Evolutionary conservation across 2,888 invertebrate species (phyloP), one percentile per base, ranked within the genome.

Genomic region (Brachycybe producta): DNA sequence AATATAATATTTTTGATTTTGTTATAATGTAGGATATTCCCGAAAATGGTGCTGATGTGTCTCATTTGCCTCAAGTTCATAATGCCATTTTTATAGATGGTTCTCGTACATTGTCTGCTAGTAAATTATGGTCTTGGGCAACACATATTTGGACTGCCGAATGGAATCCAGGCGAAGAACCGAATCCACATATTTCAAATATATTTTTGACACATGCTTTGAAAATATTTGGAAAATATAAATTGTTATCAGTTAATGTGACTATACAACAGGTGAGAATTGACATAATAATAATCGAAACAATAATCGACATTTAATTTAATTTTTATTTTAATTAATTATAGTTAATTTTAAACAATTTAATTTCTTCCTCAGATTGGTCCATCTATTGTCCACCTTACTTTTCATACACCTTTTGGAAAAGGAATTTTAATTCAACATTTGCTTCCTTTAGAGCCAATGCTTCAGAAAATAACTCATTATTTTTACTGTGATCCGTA

Each of bases 21-120:
- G 4, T n/a, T 41, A 57, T 58, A 44, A 59, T 57, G 2, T 68
- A 85, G 83, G 88, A 91, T 60, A 82, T 90, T 34, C 86, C 88
- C 0, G 90, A 90, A 64, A 91, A 91, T 60, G 90, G 87, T 0
- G 84, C 87, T 0, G 90, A 91, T 61, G 73, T 82, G 1, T 80
- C 82, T 0, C 91, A 91, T 62, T 71, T 91, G 21, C 75, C 74
- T 47, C 78, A 81, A 0, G 76, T 91, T 0, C 91, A 91, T 58
- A 75, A 76, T 0, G 73, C 78, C 0, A 65, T 69, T 1, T 65
- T 76, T 50, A 52, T 82, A 24, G 71, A 71, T 50, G 73, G 77
- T 21, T 62, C 68, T 48, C 60, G 67, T 45, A 58, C 67, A 26
- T 55, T 61, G 11, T 64, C 61, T 57, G 64, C 67, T 48, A 61